Conservation (phyloP, 2,888 invertebrate species). For the Fissipunctia ypsillon region DNA sequence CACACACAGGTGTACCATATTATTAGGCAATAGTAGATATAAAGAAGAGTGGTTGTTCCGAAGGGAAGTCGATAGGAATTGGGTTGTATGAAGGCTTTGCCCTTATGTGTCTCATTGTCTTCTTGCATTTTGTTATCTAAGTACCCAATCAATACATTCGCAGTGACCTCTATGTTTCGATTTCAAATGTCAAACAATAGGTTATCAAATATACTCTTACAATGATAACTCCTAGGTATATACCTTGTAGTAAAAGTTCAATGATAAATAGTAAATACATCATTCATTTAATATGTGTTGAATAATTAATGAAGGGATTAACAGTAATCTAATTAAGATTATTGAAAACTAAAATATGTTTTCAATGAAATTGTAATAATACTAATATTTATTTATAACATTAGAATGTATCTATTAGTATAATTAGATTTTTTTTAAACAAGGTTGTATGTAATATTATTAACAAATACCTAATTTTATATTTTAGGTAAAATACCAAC, state of each 20-base stretch:
- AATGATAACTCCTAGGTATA: constrained; percentile 33
- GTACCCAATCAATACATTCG: constrained; percentile 14
- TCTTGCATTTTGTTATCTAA: constrained; percentile 21
- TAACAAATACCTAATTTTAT: constrained; percentile 7
- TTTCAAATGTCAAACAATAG: constrained; percentile 31
- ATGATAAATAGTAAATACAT: constrained; percentile 23
- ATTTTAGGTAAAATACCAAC: constrained; percentile 94
- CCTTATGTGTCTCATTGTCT: constrained; percentile 11
- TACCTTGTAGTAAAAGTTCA: background rate
- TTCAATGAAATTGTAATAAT: constrained; percentile 37
- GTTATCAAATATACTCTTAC: constrained; percentile 45
- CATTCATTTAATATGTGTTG: background rate
- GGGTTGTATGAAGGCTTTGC: no score
- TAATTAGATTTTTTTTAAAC: no score
- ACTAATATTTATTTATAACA: no score
- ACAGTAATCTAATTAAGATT: background rate
- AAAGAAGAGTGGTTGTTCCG: no score
- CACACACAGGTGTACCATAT: no score
- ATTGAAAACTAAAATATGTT: background rate
- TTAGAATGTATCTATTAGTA: no score
- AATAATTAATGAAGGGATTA: constrained; percentile 8
- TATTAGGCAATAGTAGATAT: no score
- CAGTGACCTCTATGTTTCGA: constrained; percentile 31
- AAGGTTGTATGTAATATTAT: background rate
- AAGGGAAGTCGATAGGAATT: no score